Base-by-base conservation (phyloP, 1,140 invertebrate species). In the Platyscapa corneri region DNA sequence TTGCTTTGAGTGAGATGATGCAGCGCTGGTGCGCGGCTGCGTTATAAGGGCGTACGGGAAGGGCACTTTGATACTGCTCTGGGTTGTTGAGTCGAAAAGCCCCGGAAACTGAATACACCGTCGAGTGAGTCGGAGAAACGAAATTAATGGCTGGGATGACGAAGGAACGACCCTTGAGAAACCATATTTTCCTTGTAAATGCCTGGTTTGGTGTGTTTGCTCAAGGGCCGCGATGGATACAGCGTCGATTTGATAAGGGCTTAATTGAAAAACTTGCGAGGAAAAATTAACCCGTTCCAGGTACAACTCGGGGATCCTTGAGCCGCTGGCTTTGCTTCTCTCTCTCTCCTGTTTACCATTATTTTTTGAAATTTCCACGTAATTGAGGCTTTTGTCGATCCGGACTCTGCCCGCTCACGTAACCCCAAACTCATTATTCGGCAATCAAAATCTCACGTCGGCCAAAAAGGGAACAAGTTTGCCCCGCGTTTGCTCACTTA, bases 101-200 rank as follows among this genome's bases (percentile, higher is more conserved):
- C 67, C 67, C 0, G 67, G 32, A 8, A 67, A 6, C 14, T 30
- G 5, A 46, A 7, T 46, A 8, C 10, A 16, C 18, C 39, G 3
- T 14, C 67, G 49, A 42, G 3, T 23, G 30, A 74, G 70, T 74
- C 10, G 67, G 37, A 42, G 70, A 74, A 42, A 74, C 70, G 32
- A 74, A 42, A 74, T 74, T 74, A 74, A 74, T 74, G 70, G 32
- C 3, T 60, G 56, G 27, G 56, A 60, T 60, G 70, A 74, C 70
- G 70, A 20, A 6, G 18, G 37, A 18, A 10, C 37, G 37, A 39
- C 70, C 70, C 70, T 72, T 32, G 70, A 74, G 70, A 42, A 74
- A 74, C 39, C 70, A 74, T 74, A 74, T 74, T 74, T 37, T 74
- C 34, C 30, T 42, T 74, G 70, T 74, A 74, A 74, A 74, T 42